Conservation (phyloP, 2,797 vertebrate species). For the Pelobates cultripes region DNA sequence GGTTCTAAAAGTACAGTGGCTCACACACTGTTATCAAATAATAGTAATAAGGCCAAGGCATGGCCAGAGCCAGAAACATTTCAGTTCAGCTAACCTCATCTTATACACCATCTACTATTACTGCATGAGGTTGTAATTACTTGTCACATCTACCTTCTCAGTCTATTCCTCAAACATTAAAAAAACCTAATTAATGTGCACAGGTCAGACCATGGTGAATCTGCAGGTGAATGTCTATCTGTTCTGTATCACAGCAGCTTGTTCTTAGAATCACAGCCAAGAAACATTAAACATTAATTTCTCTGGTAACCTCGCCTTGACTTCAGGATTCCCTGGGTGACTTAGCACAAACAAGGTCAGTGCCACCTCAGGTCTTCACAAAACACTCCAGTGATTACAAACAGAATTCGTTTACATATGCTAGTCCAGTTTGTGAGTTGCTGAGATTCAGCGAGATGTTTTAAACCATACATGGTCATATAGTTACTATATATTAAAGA, state of each 20-base stretch:
- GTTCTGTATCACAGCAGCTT: constrained; percentile 18
- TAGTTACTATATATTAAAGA: no score
- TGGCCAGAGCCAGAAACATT: no score
- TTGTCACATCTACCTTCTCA: neutral
- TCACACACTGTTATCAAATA: no score
- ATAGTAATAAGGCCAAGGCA: no score
- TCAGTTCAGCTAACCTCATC: no score
- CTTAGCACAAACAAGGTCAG: constrained; percentile 31
- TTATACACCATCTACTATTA: no score
- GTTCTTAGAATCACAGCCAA: constrained; percentile 34
- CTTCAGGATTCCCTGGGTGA: constrained; percentile 45
- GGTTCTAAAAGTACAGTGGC: no score
- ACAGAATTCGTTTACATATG: neutral
- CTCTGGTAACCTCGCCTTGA: constrained; percentile 36
- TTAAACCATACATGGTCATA: no score
- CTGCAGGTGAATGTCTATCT: constrained; percentile 15
- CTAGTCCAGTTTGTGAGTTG: neutral
- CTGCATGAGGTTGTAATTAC: no score
- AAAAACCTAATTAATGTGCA: neutral
- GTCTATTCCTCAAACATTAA: neutral
- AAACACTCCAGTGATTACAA: neutral
- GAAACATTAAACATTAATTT: constrained; percentile 43
- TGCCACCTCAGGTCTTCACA: constrained; percentile 23
- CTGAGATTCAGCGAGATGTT: neutral
- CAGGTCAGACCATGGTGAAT: neutral